Evolutionary conservation across 2,888 invertebrate species (phyloP), one percentile per base, ranked within the genome.

Genomic region (Rhimphoctona megacephalus): DNA sequence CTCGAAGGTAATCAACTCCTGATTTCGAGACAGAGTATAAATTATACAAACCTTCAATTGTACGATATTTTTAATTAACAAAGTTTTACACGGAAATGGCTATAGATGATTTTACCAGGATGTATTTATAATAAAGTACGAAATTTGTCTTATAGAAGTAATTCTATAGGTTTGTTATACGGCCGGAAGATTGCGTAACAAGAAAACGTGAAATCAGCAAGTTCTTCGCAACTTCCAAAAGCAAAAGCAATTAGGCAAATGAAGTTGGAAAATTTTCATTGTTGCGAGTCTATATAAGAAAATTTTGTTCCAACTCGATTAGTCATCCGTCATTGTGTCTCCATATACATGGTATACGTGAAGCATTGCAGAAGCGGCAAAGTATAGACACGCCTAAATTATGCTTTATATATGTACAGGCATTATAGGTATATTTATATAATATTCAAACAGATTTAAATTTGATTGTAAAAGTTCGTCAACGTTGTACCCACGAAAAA

Each of bases 171-270:
- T 57, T 61, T 74, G 30, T 74, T 36, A 36, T 11, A 36, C 54
- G 1, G 30, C 19, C 33, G 36, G 39, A n/a, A 52, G 22, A 54
- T 57, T 54, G 49, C 30, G 49, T 7, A 57, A 78, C 49, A 73
- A 81, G 77, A 85, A 67, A 85, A 39, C 57, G 19, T 25, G 19
- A 69, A 78, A 81, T 74, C 49, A 39, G 49, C 66, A 78, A 85
- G 78, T 78, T 85, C 17, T 54, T 57, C 33, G 36, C 14, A 36
- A 76, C 69, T 83, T 64, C 30, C 39, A 30, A 30, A 70, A 11
- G 79, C 76, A 85, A 30, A 54, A 9, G 74, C 70, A 83, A 85
- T 85, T 85, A 85, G 79, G 83, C 82, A 85, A 85, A 83, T 80
- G 69, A 78, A 77, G 25, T 57, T 61, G 33, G 46, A 49, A 66